Evolutionary conservation across 2,888 invertebrate genomes (phyloP).

Genomic region (Eremobia ochroleuca): DNA sequence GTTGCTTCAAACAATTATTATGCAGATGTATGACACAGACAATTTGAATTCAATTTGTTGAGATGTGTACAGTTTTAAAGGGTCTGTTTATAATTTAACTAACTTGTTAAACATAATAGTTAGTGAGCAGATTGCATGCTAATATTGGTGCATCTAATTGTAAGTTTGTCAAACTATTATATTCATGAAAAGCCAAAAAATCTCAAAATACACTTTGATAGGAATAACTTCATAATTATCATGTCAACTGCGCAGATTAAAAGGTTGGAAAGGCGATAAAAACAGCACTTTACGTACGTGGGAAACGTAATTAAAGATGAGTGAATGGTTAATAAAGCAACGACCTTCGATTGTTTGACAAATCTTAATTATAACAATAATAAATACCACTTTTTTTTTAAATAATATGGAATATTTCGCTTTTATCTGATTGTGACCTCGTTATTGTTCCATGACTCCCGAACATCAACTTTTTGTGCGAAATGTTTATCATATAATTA

Average conservation of each 20-base stretch:
- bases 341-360: constrained; percentile 34
- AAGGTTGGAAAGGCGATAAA: constrained; percentile 25
- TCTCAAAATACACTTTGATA: not conserved
- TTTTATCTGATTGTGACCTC: not conserved
- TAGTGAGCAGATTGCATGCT: not conserved
- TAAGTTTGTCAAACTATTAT: not conserved
- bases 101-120: constrained; percentile 6
- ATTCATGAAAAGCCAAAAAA: not conserved
- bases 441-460: not conserved
- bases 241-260: constrained; percentile 31
- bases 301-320: constrained; percentile 39
- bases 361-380: not conserved
- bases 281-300: constrained; percentile 37
- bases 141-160: not conserved
- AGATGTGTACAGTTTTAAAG: constrained; percentile 14
- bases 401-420: not conserved
- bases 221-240: constrained; percentile 26
- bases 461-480: not conserved
- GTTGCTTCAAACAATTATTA: constrained; percentile 36
- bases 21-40: constrained; percentile 31
- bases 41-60: constrained; percentile 24
- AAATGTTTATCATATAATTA: not conserved
- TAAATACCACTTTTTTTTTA: not conserved
- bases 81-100: constrained; percentile 5
- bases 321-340: constrained; percentile 31